These are phyloP conservation scores for Drosophila gaucha DNA, from an alignment of 2,888 invertebrate genomes.

Conservation along the genomic window DNA sequence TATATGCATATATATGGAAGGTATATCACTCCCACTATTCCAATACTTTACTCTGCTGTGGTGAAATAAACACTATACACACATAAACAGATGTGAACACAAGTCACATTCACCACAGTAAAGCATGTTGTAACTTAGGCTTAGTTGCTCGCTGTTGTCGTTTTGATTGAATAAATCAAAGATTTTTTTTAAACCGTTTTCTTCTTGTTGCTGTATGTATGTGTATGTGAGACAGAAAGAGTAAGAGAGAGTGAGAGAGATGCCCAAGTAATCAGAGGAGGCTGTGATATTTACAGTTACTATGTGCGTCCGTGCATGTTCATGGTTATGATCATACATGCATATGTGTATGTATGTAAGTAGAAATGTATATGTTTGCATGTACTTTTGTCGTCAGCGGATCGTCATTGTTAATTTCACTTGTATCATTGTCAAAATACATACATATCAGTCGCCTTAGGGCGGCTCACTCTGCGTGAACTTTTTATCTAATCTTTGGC, in stretches of 20 bases:
- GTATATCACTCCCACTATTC: conserved; percentile 28
- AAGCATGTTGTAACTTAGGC: conserved; percentile 57
- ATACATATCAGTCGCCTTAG: conserved; percentile 24
- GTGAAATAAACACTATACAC: conserved; percentile 34
- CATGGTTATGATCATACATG: background rate
- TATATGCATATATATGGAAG: too few species aligned
- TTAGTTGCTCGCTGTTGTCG: conserved; percentile 37
- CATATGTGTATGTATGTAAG: background rate
- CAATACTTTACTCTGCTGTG: conserved; percentile 24
- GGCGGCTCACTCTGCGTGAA: conserved; percentile 42
- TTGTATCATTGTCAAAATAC: conserved; percentile 56
- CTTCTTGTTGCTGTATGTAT: conserved; percentile 13
- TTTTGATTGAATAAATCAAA: conserved; percentile 67
- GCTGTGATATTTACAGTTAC: conserved; percentile 50
- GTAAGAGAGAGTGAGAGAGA: conserved; percentile 8
- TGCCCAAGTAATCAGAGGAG: conserved; percentile 29
- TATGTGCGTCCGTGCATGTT: conserved; percentile 19
- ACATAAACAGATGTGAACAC: background rate
- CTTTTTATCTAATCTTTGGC: conserved; percentile 47
- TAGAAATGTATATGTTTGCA: conserved; percentile 16
- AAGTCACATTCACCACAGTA: conserved; percentile 41
- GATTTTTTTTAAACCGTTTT: conserved; percentile 35
- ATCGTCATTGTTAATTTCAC: conserved; percentile 56
- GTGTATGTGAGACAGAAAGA: conserved; percentile 2
- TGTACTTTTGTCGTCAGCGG: conserved; percentile 28